Conservation (phyloP, 2,888 invertebrate species). For the Heteromurus nitidus region DNA sequence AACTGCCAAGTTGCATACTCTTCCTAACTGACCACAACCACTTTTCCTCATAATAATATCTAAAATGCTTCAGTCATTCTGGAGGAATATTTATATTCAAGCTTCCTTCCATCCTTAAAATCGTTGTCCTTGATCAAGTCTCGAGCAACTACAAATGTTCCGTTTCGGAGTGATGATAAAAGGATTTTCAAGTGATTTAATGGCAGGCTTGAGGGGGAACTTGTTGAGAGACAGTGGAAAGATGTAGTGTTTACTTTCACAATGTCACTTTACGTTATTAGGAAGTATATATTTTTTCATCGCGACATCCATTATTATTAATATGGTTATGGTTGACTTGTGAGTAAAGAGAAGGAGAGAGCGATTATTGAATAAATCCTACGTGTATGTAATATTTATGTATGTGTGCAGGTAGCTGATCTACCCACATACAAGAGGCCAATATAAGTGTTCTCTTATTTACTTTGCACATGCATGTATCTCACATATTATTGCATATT, state of each 20-base stretch:
- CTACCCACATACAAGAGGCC: too few species aligned
- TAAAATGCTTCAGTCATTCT: too few species aligned
- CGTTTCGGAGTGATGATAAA: neutral
- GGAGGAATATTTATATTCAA: constrained; percentile 23
- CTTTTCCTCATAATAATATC: too few species aligned
- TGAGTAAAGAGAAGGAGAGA: too few species aligned
- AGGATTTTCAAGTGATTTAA: constrained; percentile 40
- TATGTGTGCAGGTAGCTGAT: too few species aligned
- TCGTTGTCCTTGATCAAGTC: constrained; percentile 16
- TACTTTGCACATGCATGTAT: too few species aligned
- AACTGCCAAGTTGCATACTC: too few species aligned
- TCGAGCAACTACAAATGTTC: neutral
- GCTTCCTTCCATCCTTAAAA: neutral
- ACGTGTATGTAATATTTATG: too few species aligned
- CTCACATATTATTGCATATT: too few species aligned
- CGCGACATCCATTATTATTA: constrained; percentile 1
- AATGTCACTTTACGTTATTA: constrained; percentile 14
- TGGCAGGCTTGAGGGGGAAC: constrained; percentile 25
- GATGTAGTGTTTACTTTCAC: constrained; percentile 36
- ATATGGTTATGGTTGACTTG: too few species aligned
- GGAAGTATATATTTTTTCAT: constrained; percentile 15
- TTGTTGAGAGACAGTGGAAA: constrained; percentile 36
- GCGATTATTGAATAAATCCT: too few species aligned
- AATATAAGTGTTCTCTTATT: too few species aligned
- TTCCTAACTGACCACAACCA: neutral